Evolutionary conservation across 2,888 invertebrate genomes (phyloP), one percentile per base, ranked within the genome.

Genomic region (Flexamia atlantica): DNA sequence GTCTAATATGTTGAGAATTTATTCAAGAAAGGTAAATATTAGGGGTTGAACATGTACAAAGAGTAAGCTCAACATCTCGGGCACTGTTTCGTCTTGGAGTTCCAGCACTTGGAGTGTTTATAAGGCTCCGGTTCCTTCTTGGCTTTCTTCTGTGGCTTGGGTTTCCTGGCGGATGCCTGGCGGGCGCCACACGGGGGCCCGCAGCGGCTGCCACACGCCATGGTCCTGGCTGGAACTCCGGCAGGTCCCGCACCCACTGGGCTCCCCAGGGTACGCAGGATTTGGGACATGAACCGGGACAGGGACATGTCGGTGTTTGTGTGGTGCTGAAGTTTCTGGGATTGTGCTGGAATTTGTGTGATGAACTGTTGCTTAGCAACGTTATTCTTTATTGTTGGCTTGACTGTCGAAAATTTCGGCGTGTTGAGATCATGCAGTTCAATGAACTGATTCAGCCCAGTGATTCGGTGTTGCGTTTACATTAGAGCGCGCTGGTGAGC

Each of bases 21-120:
- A 36, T 36, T 36, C 36, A 36, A 36, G 9, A 36, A 36, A 36
- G 9, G 36, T 36, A 36, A 7, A 36, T 36, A 53, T 53, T 20
- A 53, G 5, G 53, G 17, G 53, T 20, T 20, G n/a, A n/a, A n/a
- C n/a, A n/a, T n/a, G n/a, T n/a, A n/a, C n/a, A n/a, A n/a, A n/a
- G n/a, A n/a, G n/a, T n/a, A n/a, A n/a, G n/a, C 5, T 64, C 64
- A 68, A 30, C 68, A 68, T 68, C n/a, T 68, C 5, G 68, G 68
- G 17, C 68, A 68, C 28, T 17, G 10, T 25, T 60, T 68, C n/a
- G 68, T 68, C 23, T 32, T 30, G 30, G 17, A 7, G 12, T 68
- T 32, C 30, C 32, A 28, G 14, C 68, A 68, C 14, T 68, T 68
- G 28, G 68, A 68, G 68, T 68, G 68, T 7, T 28, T 30, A n/a